phyloP scores from a whole-genome alignment of 1,140 invertebrate species.

The Dendroctonus ponderosae region DNA sequence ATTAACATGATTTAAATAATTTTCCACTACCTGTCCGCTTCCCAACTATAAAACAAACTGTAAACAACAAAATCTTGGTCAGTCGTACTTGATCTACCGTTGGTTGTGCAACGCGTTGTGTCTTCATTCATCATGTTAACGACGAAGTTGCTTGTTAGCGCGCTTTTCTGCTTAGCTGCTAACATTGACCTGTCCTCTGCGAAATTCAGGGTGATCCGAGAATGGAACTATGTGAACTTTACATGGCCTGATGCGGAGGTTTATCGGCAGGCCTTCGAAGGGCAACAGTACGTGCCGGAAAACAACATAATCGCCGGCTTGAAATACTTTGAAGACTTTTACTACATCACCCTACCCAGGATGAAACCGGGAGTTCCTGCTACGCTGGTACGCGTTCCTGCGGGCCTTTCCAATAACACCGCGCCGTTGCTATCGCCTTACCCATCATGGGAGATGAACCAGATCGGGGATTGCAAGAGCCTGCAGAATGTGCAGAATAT shows the following conservation, averaged over 20 bases:
- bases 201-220: slow-evolving; percentile 40
- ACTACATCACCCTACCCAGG: slow-evolving; percentile 64
- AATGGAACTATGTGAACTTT: slow-evolving; percentile 49
- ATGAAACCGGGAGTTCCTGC: slow-evolving; percentile 65
- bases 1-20: slow-evolving; percentile 22
- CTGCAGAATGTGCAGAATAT: slow-evolving; percentile 71
- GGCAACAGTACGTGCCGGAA: slow-evolving; percentile 57
- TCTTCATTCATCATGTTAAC: slow-evolving; percentile 9
- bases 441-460: slow-evolving; percentile 69
- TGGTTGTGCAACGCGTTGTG: not conserved
- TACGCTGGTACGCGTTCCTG: slow-evolving; percentile 61
- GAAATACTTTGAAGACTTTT: slow-evolving; percentile 61
- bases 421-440: slow-evolving; percentile 63
- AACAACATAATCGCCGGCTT: slow-evolving; percentile 64
- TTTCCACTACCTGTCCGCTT: slow-evolving; percentile 19
- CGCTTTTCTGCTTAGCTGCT: slow-evolving; percentile 13
- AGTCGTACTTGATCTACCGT: slow-evolving; percentile 11
- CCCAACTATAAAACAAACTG: slow-evolving; percentile 21
- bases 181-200: slow-evolving; percentile 9
- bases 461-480: slow-evolving; percentile 59
- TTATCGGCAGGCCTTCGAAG: slow-evolving; percentile 48
- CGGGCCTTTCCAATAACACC: slow-evolving; percentile 52
- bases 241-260: slow-evolving; percentile 41
- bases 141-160: not conserved
- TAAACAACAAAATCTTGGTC: slow-evolving; percentile 20